Percentiles rank a stretch among this genome's conserved stretches.
These are phyloP conservation scores for Melieria picta DNA, from an alignment of 2,888 invertebrate genomes.

Conservation along the genomic window DNA sequence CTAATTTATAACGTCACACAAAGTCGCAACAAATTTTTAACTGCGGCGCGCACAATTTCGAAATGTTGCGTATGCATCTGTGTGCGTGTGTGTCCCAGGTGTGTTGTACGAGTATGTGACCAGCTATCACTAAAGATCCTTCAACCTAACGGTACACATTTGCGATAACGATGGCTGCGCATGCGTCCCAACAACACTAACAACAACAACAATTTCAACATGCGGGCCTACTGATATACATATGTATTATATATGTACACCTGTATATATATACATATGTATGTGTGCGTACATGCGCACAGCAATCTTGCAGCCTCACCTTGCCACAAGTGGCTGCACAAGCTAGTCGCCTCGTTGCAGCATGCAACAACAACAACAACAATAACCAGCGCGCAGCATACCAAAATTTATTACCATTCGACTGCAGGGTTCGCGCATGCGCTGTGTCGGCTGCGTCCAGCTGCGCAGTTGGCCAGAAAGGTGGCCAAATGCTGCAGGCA, in stretches of 20 bases:
- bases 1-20: constrained; percentile 32
- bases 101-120: no score
- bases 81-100: no score
- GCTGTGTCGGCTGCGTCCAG: background rate
- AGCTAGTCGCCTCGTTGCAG: background rate
- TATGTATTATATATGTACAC: background rate
- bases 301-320: background rate
- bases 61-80: background rate
- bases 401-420: constrained; percentile 43
- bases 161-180: constrained; percentile 14
- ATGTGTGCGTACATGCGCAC: background rate
- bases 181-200: constrained; percentile 10
- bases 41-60: background rate
- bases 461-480: background rate
- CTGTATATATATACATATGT: background rate
- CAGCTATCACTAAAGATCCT: constrained; percentile 19
- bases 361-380: background rate
- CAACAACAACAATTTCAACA: background rate
- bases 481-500: constrained; percentile 7
- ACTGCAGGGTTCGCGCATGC: constrained; percentile 35
- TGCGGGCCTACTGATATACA: no score
- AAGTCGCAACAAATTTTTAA: constrained; percentile 1
- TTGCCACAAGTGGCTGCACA: background rate
- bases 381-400: constrained; percentile 3
- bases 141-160: constrained; percentile 31